phyloP scores from a whole-genome alignment of 2,888 invertebrate species.

The Petrolisthes cinctipes region DNA sequence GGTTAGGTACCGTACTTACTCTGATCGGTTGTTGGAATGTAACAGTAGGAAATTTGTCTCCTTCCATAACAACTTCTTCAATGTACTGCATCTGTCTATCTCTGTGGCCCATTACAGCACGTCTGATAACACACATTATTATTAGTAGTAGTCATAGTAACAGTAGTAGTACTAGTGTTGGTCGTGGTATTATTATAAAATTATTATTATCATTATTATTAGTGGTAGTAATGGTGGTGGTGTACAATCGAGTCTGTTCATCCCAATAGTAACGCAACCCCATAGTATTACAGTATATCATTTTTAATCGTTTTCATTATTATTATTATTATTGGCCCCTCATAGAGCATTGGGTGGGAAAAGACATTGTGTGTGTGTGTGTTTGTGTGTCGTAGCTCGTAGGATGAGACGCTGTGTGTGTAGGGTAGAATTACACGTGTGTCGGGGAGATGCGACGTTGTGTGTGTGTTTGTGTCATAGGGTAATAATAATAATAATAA shows the following conservation, averaged over 20 bases:
- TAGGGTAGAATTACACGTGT: neutral
- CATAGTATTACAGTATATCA: no score
- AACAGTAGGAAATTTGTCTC: constrained; percentile 33
- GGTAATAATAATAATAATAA: no score
- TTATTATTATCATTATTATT: no score
- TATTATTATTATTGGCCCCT: no score
- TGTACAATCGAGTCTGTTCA: no score
- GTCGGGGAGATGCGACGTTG: neutral
- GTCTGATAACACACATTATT: neutral
- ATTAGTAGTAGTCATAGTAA: neutral
- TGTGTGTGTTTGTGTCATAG: no score
- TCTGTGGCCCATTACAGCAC: constrained; percentile 7
- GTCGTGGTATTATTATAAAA: neutral
- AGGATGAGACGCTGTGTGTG: neutral
- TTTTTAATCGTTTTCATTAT: no score
- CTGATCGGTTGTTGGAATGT: neutral
- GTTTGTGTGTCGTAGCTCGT: no score
- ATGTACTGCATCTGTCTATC: neutral
- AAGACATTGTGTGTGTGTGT: no score
- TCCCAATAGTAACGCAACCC: no score
- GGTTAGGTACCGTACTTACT: constrained; percentile 3
- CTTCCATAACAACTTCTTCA: neutral
- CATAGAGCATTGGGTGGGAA: no score
- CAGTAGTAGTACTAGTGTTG: neutral
- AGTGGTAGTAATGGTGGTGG: no score